phyloP scores from a whole-genome alignment of 2,113 vertebrate genomes.

The Ceyx margarethae region DNA sequence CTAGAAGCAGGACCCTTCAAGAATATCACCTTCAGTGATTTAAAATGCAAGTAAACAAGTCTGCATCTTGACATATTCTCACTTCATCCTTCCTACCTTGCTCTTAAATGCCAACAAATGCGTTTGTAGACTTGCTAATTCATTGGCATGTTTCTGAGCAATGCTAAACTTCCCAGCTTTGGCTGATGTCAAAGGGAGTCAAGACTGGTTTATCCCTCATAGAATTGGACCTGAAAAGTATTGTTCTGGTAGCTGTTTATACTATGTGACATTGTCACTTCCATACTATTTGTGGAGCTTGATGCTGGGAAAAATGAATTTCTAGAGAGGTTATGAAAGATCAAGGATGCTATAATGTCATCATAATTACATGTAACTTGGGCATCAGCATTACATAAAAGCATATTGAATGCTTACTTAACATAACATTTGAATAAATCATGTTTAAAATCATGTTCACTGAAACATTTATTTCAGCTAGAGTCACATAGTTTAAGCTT shows the following conservation, averaged over 20 bases:
- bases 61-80: neutral
- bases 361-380: constrained; percentile 64
- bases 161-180: neutral
- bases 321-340: constrained; percentile 50
- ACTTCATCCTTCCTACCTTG: neutral
- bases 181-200: constrained; percentile 26
- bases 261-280: constrained; percentile 55
- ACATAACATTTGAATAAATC: constrained; percentile 70
- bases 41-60: neutral
- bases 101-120: neutral
- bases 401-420: constrained; percentile 62
- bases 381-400: constrained; percentile 64
- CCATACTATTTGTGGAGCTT: constrained; percentile 26
- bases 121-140: constrained; percentile 12
- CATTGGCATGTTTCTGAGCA: neutral
- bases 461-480: constrained; percentile 57
- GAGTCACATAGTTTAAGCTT: constrained; percentile 28
- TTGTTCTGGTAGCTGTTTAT: constrained; percentile 48
- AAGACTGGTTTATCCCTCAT: neutral
- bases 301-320: constrained; percentile 49
- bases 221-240: constrained; percentile 39
- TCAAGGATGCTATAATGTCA: constrained; percentile 54
- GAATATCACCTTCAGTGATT: neutral
- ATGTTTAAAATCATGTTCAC: constrained; percentile 65
- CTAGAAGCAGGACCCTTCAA: neutral